Conservation (phyloP, 1,140 invertebrate genomes). For the Drosophila ficusphila region DNA sequence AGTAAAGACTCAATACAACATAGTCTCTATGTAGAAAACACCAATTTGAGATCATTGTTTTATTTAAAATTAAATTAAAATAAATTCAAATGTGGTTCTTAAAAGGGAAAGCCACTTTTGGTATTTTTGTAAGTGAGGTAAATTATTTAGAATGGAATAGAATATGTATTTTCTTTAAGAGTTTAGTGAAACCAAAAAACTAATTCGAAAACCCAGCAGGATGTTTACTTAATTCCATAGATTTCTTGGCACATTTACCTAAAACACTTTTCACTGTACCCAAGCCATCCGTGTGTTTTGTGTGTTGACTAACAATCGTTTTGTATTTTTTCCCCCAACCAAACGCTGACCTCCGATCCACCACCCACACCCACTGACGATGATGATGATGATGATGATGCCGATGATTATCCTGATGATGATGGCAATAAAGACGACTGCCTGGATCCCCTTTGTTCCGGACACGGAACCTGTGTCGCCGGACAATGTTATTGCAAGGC, state of each 20-base stretch:
- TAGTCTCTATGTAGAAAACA: no score
- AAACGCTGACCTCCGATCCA: slow-evolving; percentile 10
- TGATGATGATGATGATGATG: neutral
- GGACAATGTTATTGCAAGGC: slow-evolving; percentile 97
- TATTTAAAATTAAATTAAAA: no score
- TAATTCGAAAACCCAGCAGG: neutral
- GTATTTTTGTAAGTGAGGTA: no score
- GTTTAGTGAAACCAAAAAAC: neutral
- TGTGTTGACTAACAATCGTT: slow-evolving; percentile 60
- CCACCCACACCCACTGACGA: neutral
- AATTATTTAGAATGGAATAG: no score
- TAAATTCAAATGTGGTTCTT: no score
- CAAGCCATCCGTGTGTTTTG: slow-evolving; percentile 9
- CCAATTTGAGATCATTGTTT: no score
- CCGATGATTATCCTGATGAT: neutral
- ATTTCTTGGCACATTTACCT: neutral
- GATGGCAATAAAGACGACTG: slow-evolving; percentile 88
- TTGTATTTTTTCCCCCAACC: slow-evolving; percentile 37
- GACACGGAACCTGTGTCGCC: slow-evolving; percentile 95
- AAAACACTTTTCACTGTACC: slow-evolving; percentile 6
- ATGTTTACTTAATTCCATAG: neutral
- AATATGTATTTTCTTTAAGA: neutral
- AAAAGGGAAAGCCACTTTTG: no score
- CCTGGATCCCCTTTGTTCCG: slow-evolving; percentile 93
- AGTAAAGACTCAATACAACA: neutral